Evolutionary conservation across 30 jellyfish, hydroid and myxozoan species (phyloP).

Genomic region (Turritopsis dohrnii): DNA sequence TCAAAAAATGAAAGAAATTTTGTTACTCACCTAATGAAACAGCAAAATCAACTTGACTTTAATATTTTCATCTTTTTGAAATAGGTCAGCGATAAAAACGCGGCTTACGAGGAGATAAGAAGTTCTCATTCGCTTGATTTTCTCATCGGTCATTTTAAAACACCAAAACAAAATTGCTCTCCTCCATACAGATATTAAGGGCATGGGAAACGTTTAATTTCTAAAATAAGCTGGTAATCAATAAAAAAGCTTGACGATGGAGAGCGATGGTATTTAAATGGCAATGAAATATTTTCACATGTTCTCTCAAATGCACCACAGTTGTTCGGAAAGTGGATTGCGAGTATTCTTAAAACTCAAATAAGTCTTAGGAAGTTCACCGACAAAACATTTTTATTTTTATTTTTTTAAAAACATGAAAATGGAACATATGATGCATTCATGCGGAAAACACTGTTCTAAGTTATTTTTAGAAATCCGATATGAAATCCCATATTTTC

Average conservation of each 20-base stretch:
- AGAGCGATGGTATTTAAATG: not conserved
- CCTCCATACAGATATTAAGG: not conserved
- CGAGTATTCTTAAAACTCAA: not conserved
- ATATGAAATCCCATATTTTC: not conserved
- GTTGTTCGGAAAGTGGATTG: not conserved
- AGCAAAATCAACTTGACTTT: too few relatives aligned
- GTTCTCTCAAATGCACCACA: not conserved
- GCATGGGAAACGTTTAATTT: too few relatives aligned
- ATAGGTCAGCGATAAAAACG: not conserved
- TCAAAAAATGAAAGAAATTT: too few relatives aligned
- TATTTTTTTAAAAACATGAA: too few relatives aligned
- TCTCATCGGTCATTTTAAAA: not conserved
- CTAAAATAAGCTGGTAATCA: too few relatives aligned
- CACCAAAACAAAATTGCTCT: not conserved
- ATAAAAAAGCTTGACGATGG: not conserved
- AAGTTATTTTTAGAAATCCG: not conserved
- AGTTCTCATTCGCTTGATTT: not conserved
- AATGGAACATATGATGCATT: not conserved
- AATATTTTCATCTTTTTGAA: not conserved
- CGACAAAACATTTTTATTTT: not conserved
- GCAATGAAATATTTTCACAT: not conserved
- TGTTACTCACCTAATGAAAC: too few relatives aligned
- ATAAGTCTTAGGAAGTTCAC: not conserved
- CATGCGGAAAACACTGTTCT: not conserved
- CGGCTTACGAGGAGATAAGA: not conserved